Percentiles rank a stretch among this genome's conserved stretches.
These are phyloP conservation scores for rat (Rattus norvegicus) DNA, from an alignment of 2,113 vertebrate species.

Conservation along the genomic window DNA sequence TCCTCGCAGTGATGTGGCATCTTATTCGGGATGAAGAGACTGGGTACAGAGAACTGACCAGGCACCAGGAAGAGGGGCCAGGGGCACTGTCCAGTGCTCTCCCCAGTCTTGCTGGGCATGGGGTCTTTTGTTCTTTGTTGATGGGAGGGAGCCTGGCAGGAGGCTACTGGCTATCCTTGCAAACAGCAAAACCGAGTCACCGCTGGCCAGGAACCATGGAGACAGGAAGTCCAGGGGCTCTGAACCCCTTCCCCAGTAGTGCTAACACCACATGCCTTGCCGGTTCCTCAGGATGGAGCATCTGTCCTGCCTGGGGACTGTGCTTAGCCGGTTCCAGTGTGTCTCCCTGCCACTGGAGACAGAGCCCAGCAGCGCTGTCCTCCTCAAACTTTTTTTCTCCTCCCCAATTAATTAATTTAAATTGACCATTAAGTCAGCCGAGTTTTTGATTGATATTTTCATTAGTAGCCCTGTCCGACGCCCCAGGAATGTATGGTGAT, in stretches of 20 bases:
- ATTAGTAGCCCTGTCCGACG: constrained; percentile 93
- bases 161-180: accelerated
- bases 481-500: constrained; percentile 94
- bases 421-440: constrained; percentile 94
- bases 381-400: constrained; percentile 86
- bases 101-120: accelerated
- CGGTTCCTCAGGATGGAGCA: neutral
- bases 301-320: neutral
- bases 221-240: neutral
- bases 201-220: accelerated
- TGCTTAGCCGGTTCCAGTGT: neutral
- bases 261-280: accelerated
- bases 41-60: neutral
- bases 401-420: constrained; percentile 95
- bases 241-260: accelerated
- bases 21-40: neutral
- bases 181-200: accelerated
- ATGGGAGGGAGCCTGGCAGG: neutral
- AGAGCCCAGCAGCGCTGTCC: constrained; percentile 83
- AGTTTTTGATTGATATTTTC: constrained; percentile 95
- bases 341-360: constrained; percentile 66
- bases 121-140: neutral
- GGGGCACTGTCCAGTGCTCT: accelerated
- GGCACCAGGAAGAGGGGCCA: neutral
- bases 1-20: accelerated